Evolutionary conservation across 2,888 invertebrate genomes (phyloP).

Genomic region (Ormyrus labotus): DNA sequence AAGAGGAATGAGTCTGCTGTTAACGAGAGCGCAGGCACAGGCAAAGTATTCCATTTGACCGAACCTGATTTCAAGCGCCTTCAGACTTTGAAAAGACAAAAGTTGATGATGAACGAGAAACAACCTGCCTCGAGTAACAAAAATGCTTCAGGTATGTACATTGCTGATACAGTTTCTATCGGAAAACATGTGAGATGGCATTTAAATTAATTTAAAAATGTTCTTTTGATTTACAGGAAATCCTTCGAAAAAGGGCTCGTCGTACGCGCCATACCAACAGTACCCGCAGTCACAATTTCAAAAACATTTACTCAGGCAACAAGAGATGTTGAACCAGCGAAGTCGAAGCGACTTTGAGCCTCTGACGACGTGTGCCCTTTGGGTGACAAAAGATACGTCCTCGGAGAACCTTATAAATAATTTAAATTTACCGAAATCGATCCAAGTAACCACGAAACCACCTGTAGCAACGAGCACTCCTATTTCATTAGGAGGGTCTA

Average conservation of each 20-base stretch:
- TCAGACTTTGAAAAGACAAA: slow-evolving; percentile 76
- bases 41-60: slow-evolving; percentile 88
- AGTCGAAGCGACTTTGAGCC: slow-evolving; percentile 73
- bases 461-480: slow-evolving; percentile 64
- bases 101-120: slow-evolving; percentile 74
- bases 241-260: slow-evolving; percentile 36
- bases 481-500: slow-evolving; percentile 76
- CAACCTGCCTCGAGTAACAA: slow-evolving; percentile 42
- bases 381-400: slow-evolving; percentile 70
- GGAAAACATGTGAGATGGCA: background rate
- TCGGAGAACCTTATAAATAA: slow-evolving; percentile 72
- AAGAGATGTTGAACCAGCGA: slow-evolving; percentile 73
- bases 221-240: slow-evolving; percentile 41
- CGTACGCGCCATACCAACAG: too few species aligned
- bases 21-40: slow-evolving; percentile 77
- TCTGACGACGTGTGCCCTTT: slow-evolving; percentile 70
- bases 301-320: slow-evolving; percentile 72
- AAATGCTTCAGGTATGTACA: slow-evolving; percentile 50
- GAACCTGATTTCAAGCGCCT: slow-evolving; percentile 86
- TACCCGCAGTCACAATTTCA: slow-evolving; percentile 72
- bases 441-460: slow-evolving; percentile 72
- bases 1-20: background rate
- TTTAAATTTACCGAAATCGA: slow-evolving; percentile 73
- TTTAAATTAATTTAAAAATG: slow-evolving; percentile 22
- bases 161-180: background rate